These are phyloP conservation scores for Drosophila obscura DNA, from an alignment of 1,140 invertebrate genomes.

Conservation along the genomic window DNA sequence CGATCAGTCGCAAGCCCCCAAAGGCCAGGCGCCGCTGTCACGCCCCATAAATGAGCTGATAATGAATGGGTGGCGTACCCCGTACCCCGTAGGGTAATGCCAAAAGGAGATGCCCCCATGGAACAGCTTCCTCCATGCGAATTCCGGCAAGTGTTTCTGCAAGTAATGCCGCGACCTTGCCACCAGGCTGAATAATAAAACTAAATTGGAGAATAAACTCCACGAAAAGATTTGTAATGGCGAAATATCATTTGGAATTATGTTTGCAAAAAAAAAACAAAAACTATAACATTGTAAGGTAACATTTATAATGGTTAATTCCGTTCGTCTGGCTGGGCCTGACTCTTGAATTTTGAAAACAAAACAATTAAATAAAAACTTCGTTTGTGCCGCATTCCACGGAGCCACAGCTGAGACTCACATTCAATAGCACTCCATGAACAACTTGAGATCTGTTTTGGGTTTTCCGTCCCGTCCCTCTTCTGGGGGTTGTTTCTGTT, in stretches of 20 bases:
- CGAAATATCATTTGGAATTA: constrained; percentile 41
- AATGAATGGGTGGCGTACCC: constrained; percentile 17
- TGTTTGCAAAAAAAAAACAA: constrained; percentile 41
- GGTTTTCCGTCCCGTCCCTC: constrained; percentile 5
- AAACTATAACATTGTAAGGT: constrained; percentile 57
- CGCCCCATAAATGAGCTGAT: constrained; percentile 27
- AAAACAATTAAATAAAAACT: constrained; percentile 62
- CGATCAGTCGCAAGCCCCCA: constrained; percentile 12
- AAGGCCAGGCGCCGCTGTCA: constrained; percentile 24
- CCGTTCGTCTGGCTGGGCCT: constrained; percentile 6
- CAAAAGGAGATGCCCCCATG: background rate
- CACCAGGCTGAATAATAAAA: constrained; percentile 28
- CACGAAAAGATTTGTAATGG: constrained; percentile 44
- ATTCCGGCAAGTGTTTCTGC: constrained; percentile 54
- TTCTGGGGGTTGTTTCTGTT: constrained; percentile 17
- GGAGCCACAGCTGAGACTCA: constrained; percentile 35
- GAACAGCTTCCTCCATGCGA: constrained; percentile 12
- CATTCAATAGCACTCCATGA: constrained; percentile 58
- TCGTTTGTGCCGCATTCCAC: constrained; percentile 38
- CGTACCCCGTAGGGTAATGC: background rate
- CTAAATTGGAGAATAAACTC: constrained; percentile 42
- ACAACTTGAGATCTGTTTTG: constrained; percentile 55
- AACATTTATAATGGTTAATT: constrained; percentile 43
- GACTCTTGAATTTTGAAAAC: constrained; percentile 40
- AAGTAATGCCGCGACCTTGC: constrained; percentile 73